phyloP scores from a whole-genome alignment of 2,888 invertebrate species.

The Luffia ferchaultella region DNA sequence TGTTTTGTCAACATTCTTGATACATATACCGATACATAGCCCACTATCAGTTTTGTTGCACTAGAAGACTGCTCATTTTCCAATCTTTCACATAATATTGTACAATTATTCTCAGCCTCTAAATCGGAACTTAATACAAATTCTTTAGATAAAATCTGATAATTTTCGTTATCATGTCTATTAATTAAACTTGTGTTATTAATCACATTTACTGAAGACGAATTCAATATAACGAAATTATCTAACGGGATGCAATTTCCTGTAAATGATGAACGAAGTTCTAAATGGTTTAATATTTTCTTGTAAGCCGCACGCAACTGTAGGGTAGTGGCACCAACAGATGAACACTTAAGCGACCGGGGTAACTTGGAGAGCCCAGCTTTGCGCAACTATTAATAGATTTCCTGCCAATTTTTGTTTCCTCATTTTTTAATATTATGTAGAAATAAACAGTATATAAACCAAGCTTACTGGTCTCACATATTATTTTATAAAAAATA shows the following conservation, averaged over 20 bases:
- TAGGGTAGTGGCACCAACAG: too few relatives aligned
- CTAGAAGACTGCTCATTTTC: neutral
- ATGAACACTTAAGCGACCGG: too few relatives aligned
- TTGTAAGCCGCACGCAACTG: conserved; percentile 10
- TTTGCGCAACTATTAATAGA: too few relatives aligned
- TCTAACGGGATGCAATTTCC: too few relatives aligned
- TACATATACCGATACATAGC: conserved; percentile 4
- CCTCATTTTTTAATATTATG: too few relatives aligned
- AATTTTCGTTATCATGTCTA: too few relatives aligned
- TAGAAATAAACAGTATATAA: too few relatives aligned
- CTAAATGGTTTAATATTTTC: conserved; percentile 10
- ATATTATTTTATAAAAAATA: too few relatives aligned
- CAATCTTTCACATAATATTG: neutral
- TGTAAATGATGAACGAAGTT: conserved; percentile 11
- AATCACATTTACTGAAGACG: conserved; percentile 3
- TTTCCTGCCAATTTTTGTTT: too few relatives aligned
- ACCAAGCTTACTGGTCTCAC: too few relatives aligned
- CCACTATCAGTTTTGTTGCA: neutral
- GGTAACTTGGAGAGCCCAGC: too few relatives aligned
- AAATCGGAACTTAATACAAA: neutral
- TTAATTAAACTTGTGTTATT: neutral
- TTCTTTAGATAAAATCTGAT: neutral
- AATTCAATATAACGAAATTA: conserved; percentile 6
- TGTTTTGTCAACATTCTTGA: conserved; percentile 1
- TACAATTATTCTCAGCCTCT: conserved; percentile 3